phyloP scores from a whole-genome alignment of 2,888 invertebrate species.

The Sphaerophoria taeniata region DNA sequence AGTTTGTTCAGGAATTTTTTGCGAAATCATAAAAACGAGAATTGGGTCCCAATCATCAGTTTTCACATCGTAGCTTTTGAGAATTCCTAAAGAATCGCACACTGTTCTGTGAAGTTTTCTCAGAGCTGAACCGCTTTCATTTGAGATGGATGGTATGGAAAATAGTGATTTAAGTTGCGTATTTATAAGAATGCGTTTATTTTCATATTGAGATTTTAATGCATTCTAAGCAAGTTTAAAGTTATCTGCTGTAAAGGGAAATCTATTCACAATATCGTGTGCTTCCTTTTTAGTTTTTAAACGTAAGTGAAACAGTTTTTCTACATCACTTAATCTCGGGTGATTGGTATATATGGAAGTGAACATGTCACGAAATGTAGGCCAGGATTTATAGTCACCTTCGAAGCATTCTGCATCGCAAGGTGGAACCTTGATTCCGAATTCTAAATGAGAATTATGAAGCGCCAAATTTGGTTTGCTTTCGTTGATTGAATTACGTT shows the following conservation, averaged over 20 bases:
- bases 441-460: too few species aligned
- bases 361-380: conserved; percentile 20
- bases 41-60: too few species aligned
- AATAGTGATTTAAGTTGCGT: background rate
- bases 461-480: too few species aligned
- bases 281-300: conserved; percentile 21
- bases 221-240: too few species aligned
- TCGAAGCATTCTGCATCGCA: conserved; percentile 21
- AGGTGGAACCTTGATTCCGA: conserved; percentile 14
- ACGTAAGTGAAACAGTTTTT: background rate
- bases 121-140: background rate
- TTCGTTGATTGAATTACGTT: too few species aligned
- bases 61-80: background rate
- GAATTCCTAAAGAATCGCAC: conserved; percentile 1
- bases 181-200: background rate
- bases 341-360: background rate
- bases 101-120: background rate
- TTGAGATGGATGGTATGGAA: background rate
- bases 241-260: background rate
- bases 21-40: too few species aligned
- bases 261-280: background rate
- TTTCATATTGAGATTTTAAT: conserved; percentile 1
- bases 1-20: too few species aligned
- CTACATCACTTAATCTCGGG: background rate
- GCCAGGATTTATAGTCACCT: conserved; percentile 32